Evolutionary conservation across 2,113 vertebrate genomes (phyloP).

Genomic region (Herpailurus yagouaroundi): DNA sequence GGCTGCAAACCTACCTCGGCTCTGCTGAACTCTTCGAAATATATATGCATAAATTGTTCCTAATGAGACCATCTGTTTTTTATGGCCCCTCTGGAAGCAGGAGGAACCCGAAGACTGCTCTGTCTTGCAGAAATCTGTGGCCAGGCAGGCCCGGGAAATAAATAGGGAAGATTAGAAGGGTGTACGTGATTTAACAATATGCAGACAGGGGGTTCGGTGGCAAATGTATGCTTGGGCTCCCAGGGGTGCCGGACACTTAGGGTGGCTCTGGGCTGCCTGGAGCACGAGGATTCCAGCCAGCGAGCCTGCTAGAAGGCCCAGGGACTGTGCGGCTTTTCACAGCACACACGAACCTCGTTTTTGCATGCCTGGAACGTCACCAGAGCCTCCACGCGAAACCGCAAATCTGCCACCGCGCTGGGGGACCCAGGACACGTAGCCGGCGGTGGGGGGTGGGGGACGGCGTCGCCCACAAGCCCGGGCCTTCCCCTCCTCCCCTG

Average conservation of each 20-base stretch:
- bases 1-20: conserved; percentile 88
- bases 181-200: conserved; percentile 71
- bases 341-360: not conserved
- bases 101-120: conserved; percentile 89
- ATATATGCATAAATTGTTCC: conserved; percentile 93
- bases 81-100: conserved; percentile 90
- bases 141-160: conserved; percentile 83
- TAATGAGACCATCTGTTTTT: conserved; percentile 92
- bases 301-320: not conserved
- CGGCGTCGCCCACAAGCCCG: not conserved
- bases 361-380: conserved; percentile 30
- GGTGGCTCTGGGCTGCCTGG: not conserved
- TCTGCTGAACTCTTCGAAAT: conserved; percentile 89
- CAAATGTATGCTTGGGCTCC: conserved; percentile 20
- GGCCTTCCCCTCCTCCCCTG: not conserved
- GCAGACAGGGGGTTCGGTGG: not conserved
- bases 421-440: not conserved
- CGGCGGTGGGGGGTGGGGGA: not conserved
- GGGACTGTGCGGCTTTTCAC: not conserved
- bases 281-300: not conserved
- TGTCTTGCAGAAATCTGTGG: conserved; percentile 88
- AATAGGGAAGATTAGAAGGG: conserved; percentile 76
- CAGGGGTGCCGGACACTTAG: conserved; percentile 8
- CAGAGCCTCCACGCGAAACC: not conserved
- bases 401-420: not conserved